A percentile compares a stretch with the other conserved stretches of the same genome.
These are phyloP conservation scores for Terrapene triunguis DNA, from an alignment of 2,113 vertebrate species.

Conservation along the genomic window DNA sequence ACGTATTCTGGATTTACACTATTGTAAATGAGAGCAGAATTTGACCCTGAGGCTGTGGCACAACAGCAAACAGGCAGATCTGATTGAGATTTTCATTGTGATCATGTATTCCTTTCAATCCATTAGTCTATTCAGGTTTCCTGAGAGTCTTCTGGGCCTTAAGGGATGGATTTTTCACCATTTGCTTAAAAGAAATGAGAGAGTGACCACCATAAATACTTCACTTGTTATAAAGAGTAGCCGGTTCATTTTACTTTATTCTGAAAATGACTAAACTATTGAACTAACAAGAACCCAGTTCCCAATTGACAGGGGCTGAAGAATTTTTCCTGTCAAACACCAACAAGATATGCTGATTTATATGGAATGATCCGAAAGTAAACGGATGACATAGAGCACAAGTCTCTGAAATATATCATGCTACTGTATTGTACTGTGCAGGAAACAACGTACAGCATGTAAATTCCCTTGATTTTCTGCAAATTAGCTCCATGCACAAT, in stretches of 20 bases:
- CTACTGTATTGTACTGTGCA: background rate
- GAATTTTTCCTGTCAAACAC: background rate
- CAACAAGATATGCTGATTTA: background rate
- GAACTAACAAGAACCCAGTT: background rate
- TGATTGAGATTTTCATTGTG: background rate
- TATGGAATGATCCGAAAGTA: background rate
- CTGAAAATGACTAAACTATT: background rate
- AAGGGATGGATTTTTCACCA: background rate
- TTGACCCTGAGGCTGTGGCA: background rate
- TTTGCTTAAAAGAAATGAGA: background rate
- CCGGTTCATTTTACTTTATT: background rate
- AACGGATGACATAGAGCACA: background rate
- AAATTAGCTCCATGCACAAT: background rate
- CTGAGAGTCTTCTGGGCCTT: background rate
- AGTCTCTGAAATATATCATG: rapidly evolving
- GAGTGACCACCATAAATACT: background rate
- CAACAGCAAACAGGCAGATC: background rate
- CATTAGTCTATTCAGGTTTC: background rate
- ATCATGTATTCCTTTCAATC: background rate
- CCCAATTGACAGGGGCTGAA: background rate
- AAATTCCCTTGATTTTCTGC: background rate
- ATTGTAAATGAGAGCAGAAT: background rate
- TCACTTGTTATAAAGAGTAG: background rate
- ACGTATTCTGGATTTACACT: background rate
- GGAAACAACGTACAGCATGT: background rate